Conservation (phyloP, 2,888 invertebrate genomes). For the Dimorphilus gyrociliatus region DNA sequence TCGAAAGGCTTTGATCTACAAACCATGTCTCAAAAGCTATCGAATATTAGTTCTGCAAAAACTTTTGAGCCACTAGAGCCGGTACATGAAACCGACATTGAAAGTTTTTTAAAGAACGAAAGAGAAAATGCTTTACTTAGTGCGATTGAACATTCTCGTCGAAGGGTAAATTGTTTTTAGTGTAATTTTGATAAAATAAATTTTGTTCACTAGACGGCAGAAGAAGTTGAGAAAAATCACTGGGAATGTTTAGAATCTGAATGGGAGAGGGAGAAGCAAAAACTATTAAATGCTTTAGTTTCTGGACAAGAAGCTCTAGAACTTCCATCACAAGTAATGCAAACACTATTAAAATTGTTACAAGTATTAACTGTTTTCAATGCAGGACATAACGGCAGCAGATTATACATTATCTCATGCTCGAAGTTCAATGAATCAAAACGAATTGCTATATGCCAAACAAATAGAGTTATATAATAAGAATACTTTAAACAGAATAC, state of each 20-base stretch:
- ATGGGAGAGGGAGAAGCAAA: constrained; percentile 79
- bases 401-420: no score
- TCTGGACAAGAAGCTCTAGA: constrained; percentile 67
- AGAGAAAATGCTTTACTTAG: constrained; percentile 79
- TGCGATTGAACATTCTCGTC: constrained; percentile 60
- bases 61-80: constrained; percentile 67
- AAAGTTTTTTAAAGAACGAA: constrained; percentile 73
- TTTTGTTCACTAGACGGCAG: constrained; percentile 48
- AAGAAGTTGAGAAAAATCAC: constrained; percentile 44
- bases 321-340: constrained; percentile 31
- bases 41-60: constrained; percentile 51
- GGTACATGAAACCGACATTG: constrained; percentile 73
- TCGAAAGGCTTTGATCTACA: constrained; percentile 81
- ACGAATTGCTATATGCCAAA: no score
- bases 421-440: no score
- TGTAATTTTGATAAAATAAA: no score
- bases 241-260: constrained; percentile 65
- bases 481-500: no score
- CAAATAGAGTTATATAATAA: no score
- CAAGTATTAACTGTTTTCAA: constrained; percentile 1
- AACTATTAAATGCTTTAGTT: constrained; percentile 69
- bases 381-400: no score
- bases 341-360: neutral
- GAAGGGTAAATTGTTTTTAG: constrained; percentile 33
- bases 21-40: constrained; percentile 76